These are phyloP conservation scores for Diglossa brunneiventris DNA, from an alignment of 2,113 vertebrate species.

Conservation along the genomic window DNA sequence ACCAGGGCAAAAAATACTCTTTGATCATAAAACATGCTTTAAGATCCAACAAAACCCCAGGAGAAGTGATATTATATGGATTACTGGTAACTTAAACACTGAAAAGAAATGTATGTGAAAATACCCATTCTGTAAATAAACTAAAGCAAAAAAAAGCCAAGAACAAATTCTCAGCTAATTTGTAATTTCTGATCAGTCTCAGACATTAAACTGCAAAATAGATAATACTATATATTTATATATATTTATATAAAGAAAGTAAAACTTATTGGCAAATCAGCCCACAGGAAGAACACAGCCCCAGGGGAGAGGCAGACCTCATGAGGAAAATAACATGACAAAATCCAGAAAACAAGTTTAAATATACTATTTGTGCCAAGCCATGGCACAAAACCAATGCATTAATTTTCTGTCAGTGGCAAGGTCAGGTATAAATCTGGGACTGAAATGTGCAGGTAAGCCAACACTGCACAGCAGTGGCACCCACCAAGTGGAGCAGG, in stretches of 20 bases:
- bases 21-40: background rate
- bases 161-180: background rate
- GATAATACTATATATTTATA: background rate
- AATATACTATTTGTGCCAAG: background rate
- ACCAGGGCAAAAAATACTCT: background rate
- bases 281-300: background rate
- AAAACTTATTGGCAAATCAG: background rate
- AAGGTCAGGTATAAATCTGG: background rate
- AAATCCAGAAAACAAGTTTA: background rate
- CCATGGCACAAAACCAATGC: background rate
- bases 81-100: background rate
- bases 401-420: background rate
- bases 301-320: background rate
- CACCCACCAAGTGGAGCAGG: background rate
- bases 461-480: rapidly evolving
- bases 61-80: background rate
- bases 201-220: background rate
- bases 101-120: background rate
- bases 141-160: background rate
- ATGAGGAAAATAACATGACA: background rate
- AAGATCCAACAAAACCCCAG: background rate
- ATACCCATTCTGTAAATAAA: background rate
- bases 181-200: background rate
- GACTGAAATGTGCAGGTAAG: background rate
- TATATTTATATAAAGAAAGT: background rate